These are phyloP conservation scores for zebrafish (Danio rerio) DNA, from an alignment of 2,113 vertebrate species.

Conservation along the genomic window GRCz12tu NC_133181.1:61022001-61022500, in stretches of 20 bases:
- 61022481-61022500: conserved; percentile 37
- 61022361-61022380: conserved; percentile 21
- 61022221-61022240: neutral
- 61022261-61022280: neutral
- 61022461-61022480: conserved; percentile 16
- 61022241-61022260: neutral
- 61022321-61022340: conserved; percentile 43
- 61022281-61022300: conserved; percentile 45
- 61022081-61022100: too few species aligned
- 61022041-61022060: too few species aligned
- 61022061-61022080: too few species aligned
- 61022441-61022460: conserved; percentile 26
- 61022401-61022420: conserved; percentile 43
- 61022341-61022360: conserved; percentile 53
- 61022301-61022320: conserved; percentile 27
- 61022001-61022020: too few species aligned
- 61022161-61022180: too few species aligned
- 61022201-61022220: too few species aligned
- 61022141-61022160: too few species aligned
- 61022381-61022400: neutral
- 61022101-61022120: too few species aligned
- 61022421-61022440: neutral
- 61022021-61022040: too few species aligned
- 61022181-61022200: too few species aligned
- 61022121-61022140: too few species aligned